Conservation (phyloP, 2,797 vertebrate genomes). For the Botia almorhae region DNA sequence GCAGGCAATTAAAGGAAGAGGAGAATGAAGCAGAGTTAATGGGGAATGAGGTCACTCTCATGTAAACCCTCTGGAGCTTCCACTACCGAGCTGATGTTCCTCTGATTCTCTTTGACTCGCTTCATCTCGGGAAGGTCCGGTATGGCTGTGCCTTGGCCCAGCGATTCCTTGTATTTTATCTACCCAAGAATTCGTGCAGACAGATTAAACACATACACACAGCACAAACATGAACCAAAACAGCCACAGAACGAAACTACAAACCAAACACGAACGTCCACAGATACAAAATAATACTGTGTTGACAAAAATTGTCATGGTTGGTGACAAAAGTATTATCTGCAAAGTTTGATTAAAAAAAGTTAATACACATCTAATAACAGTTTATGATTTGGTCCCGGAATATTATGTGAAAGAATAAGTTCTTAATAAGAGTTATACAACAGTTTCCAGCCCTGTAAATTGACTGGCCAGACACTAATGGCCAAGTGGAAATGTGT, state of each 20-base stretch:
- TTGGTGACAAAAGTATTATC: background rate
- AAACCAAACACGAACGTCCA: slow-evolving; percentile 29
- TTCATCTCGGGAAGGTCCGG: slow-evolving; percentile 95
- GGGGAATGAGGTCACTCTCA: slow-evolving; percentile 42
- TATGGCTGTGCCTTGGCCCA: slow-evolving; percentile 90
- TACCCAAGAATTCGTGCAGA: slow-evolving; percentile 66
- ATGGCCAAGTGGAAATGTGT: background rate
- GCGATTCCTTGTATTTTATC: slow-evolving; percentile 94
- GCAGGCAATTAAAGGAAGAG: slow-evolving; percentile 7
- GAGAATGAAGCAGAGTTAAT: slow-evolving; percentile 23
- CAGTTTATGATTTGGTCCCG: background rate
- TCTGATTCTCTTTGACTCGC: slow-evolving; percentile 94
- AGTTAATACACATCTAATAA: background rate
- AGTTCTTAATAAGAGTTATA: background rate
- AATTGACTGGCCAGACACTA: too few species aligned
- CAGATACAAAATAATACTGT: slow-evolving; percentile 16
- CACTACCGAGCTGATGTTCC: slow-evolving; percentile 98
- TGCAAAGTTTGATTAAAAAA: background rate
- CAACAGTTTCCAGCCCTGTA: background rate
- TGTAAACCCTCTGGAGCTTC: slow-evolving; percentile 57
- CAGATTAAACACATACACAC: slow-evolving; percentile 57
- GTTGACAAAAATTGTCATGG: background rate
- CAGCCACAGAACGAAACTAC: slow-evolving; percentile 14
- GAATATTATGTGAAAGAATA: slow-evolving; percentile 3
- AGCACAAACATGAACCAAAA: slow-evolving; percentile 56